Evolutionary conservation across 53 echinoderm and acorn worm species (phyloP).

Genomic region (Temnopleurus reevesii): DNA sequence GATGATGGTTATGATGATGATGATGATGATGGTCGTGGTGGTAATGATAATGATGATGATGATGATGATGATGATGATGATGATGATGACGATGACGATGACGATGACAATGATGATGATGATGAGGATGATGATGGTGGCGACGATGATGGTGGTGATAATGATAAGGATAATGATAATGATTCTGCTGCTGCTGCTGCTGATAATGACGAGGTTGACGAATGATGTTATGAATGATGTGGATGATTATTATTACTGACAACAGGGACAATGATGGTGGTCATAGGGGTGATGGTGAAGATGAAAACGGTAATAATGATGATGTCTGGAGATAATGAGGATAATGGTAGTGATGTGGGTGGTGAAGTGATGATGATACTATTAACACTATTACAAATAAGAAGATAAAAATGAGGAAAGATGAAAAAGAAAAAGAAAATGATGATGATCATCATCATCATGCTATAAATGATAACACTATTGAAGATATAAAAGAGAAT

Average conservation of each 20-base stretch:
- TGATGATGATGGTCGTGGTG: no score
- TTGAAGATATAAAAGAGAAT: neutral
- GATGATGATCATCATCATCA: neutral
- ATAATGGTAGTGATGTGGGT: neutral
- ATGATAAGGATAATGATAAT: no score
- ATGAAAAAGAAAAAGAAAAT: neutral
- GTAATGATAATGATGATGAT: neutral
- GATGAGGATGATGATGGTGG: no score
- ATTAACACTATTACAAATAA: neutral
- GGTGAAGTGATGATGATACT: neutral
- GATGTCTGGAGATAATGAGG: neutral
- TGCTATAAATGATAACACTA: neutral
- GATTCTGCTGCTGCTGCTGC: no score
- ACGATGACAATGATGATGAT: neutral
- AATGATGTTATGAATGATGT: neutral
- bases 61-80: neutral
- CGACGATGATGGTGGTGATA: no score
- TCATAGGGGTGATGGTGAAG: neutral
- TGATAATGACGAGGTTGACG: neutral
- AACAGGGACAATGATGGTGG: neutral
- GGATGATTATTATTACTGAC: neutral
- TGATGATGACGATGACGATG: neutral
- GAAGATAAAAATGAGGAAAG: neutral
- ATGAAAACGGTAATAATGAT: neutral
- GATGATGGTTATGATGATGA: no score